Evolutionary conservation across 2,888 invertebrate genomes (phyloP), one percentile per base, ranked within the genome.

Genomic region (Tribolium freemani): DNA sequence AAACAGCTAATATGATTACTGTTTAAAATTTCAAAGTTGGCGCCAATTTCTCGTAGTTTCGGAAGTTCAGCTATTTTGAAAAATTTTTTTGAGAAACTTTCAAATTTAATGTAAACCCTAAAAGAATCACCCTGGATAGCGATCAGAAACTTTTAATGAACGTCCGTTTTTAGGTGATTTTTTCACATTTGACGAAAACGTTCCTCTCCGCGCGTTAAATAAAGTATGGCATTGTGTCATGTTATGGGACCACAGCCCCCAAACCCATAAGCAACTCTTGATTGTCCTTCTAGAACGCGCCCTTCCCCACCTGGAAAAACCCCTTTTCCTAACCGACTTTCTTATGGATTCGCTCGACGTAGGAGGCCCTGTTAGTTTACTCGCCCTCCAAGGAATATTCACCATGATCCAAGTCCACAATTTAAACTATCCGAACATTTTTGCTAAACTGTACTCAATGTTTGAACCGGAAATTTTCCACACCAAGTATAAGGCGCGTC

Each of bases 341-440:
- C 89, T 98, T 16, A 95, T 96, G 89, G 93, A 96, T 82, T 95
- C 96, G 0, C 90, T 97, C 76, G 94, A 96, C 83, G 90, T 93
- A 54, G 95, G 96, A 78, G 97, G 98, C 5, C 92, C 95, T 0
- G 91, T 96, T 73, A 94, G 96, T 83, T 90, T 98, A 83, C 88
- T 99, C 63, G 96, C 98, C 0, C 88, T 99, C 8, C 97, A 97
- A 84, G 97, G 98, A 13, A 92, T 98, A 64, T 94, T 97, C 84
- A 92, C 94, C 60, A 89, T 99, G 76, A 96, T 98, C 72, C 93
- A 95, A 76, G 92, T 93, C 73, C 93, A 97, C 87, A 98, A 98
- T 88, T 91, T 99, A 87, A 94, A 97, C 81, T 98, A 97, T 87
- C 98, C 98, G 0, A 94, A 96, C 84, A 96, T 99, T 84, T 99